phyloP scores from a whole-genome alignment of 2,113 vertebrate species.

The Muntiacus reevesi region DNA sequence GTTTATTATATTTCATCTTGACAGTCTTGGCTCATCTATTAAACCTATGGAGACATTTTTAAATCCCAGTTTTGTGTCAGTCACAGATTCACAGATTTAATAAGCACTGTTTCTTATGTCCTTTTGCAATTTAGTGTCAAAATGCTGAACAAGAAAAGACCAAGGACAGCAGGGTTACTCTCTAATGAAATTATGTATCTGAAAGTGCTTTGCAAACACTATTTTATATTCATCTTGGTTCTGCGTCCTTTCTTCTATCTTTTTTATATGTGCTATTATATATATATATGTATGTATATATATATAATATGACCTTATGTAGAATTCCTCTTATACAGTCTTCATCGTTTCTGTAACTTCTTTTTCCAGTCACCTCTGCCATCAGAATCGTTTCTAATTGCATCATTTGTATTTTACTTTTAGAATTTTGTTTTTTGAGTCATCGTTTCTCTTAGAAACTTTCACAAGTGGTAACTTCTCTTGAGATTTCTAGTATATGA shows the following conservation, averaged over 20 bases:
- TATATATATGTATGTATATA: too few species aligned
- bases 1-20: constrained; percentile 29
- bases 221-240: constrained; percentile 34
- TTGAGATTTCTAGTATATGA: neutral
- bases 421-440: neutral
- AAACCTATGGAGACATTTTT: constrained; percentile 45
- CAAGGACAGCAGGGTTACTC: constrained; percentile 17
- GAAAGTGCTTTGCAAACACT: constrained; percentile 18
- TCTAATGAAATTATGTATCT: constrained; percentile 35
- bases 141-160: constrained; percentile 46
- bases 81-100: constrained; percentile 46
- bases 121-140: constrained; percentile 34
- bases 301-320: neutral
- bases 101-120: neutral
- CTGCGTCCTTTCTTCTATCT: neutral
- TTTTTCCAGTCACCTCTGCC: neutral
- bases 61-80: constrained; percentile 32
- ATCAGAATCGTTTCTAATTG: neutral
- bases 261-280: neutral
- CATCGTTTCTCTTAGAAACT: neutral
- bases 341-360: neutral
- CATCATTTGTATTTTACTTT: neutral
- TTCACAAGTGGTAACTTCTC: neutral
- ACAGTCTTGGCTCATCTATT: constrained; percentile 27
- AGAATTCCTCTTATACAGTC: neutral